Conservation (phyloP, 2,113 vertebrate genomes). For the Eurypyga helias region DNA sequence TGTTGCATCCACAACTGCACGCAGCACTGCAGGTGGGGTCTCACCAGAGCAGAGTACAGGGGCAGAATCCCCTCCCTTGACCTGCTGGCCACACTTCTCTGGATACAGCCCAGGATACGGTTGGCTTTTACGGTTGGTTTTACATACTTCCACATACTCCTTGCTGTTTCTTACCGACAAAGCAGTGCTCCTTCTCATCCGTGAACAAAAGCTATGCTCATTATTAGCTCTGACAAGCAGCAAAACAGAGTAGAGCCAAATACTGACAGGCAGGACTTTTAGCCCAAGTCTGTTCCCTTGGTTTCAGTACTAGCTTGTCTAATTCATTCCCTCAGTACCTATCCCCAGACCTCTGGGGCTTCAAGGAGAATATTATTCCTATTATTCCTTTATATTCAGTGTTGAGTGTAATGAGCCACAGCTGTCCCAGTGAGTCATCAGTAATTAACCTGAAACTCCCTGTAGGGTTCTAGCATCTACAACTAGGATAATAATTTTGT, state of each 20-base stretch:
- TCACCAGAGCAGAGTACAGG: too few relatives aligned
- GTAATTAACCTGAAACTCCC: slow-evolving; percentile 23
- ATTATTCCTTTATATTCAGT: not conserved
- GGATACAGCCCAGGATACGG: too few relatives aligned
- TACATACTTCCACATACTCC: not conserved
- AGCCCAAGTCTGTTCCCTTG: not conserved
- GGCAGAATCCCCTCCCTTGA: too few relatives aligned
- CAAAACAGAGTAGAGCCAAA: not conserved
- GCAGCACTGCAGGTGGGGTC: too few relatives aligned
- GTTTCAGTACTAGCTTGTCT: not conserved
- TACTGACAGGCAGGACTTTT: not conserved
- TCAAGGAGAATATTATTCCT: not conserved
- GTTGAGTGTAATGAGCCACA: not conserved
- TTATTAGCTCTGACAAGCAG: not conserved
- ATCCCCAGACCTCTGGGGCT: not conserved
- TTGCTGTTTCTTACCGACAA: not conserved
- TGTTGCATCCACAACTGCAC: too few relatives aligned
- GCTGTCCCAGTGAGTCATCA: not conserved
- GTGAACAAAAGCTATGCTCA: not conserved
- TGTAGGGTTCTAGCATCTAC: not conserved
- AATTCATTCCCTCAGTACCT: not conserved
- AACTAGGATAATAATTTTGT: not conserved
- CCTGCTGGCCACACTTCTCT: too few relatives aligned
- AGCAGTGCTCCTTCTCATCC: not conserved
- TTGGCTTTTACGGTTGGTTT: too few relatives aligned